A percentile compares a stretch with the other conserved stretches of the same genome.
Evolutionary conservation across 2,113 vertebrate species (phyloP).

Genomic region (Periophthalmodon schlosseri): DNA sequence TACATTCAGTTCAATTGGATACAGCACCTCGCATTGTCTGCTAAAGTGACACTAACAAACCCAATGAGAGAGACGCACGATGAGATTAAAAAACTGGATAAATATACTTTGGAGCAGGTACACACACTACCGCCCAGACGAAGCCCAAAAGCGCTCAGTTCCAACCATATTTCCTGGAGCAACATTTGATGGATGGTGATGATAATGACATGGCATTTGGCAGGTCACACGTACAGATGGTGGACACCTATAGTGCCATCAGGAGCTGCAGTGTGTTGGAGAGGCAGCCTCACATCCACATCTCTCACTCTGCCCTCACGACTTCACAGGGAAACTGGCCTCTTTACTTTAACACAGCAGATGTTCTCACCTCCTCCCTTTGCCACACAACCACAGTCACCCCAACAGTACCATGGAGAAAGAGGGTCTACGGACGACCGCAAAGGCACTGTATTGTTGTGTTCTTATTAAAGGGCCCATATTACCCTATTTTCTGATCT

Average conservation of each 20-base stretch:
- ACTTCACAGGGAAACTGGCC: constrained; percentile 7
- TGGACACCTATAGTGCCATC: constrained; percentile 63
- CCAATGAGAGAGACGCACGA: neutral
- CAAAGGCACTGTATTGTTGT: neutral
- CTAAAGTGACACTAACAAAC: neutral
- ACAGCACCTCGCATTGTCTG: too few relatives aligned
- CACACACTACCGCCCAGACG: neutral
- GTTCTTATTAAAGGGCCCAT: too few relatives aligned
- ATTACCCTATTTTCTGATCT: too few relatives aligned
- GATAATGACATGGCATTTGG: constrained; percentile 69
- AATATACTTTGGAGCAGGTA: neutral
- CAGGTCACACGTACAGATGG: constrained; percentile 77
- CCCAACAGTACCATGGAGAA: constrained; percentile 3
- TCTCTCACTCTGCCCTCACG: too few relatives aligned
- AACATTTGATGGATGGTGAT: constrained; percentile 67
- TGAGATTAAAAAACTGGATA: neutral
- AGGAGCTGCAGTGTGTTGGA: constrained; percentile 49
- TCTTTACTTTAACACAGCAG: constrained; percentile 57
- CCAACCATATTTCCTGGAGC: constrained; percentile 26
- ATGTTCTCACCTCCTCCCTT: constrained; percentile 63
- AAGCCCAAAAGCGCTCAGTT: neutral
- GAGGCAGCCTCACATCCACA: constrained; percentile 42
- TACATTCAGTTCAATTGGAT: too few relatives aligned
- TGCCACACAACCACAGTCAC: constrained; percentile 12
- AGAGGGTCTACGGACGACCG: neutral